Base-by-base conservation (phyloP, 2,888 invertebrate species). In the Papilio elwesi region DNA sequence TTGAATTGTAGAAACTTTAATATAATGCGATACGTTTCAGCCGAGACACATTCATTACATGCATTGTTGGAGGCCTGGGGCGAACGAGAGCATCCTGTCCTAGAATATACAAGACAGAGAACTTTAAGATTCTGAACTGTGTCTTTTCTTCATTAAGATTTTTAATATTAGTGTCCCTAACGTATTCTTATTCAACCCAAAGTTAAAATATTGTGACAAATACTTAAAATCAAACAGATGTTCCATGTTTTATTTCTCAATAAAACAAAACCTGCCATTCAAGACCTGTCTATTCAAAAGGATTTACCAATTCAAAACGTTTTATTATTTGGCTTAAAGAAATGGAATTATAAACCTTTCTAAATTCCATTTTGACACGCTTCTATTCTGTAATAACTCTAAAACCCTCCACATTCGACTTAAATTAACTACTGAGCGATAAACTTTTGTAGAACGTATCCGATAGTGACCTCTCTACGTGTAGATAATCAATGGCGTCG, bases 1-100 rank as follows among this genome's bases (percentile, higher is more conserved):
- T 48, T 55, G 43, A 43, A 59, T 47, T 57, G 47, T 65, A 69
- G 59, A 38, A 73, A 48, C 47, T 62, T 57, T 66, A 70, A 66
- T 67, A 67, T 73, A 67, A 66, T 55, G 66, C 52, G 70, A 70
- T 70, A 48, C 53, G 70, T 49, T 67, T 52, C 53, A 55, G 62
- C 52, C 52, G 59, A 59, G 69, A 62, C 57, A 66, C 66, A 73
- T 73, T 70, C 62, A 70, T 62, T 73, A 59, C 59, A 73, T 52
- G 66, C 62, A 62, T 55, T 73, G 66, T 70, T 62, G 57, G 53
- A 57, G 62, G 51, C 59, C 64, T 43, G 68, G 38, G 62, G 65
- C 69, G 62, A 59, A 73, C 65, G 59, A 67, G 70, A 59, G 48
- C 66, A 49, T 66, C 69, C 65, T 53, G 73, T 70, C 70, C 66